Base-by-base conservation (phyloP, 2,888 invertebrate genomes). In the Metalampra italica region DNA sequence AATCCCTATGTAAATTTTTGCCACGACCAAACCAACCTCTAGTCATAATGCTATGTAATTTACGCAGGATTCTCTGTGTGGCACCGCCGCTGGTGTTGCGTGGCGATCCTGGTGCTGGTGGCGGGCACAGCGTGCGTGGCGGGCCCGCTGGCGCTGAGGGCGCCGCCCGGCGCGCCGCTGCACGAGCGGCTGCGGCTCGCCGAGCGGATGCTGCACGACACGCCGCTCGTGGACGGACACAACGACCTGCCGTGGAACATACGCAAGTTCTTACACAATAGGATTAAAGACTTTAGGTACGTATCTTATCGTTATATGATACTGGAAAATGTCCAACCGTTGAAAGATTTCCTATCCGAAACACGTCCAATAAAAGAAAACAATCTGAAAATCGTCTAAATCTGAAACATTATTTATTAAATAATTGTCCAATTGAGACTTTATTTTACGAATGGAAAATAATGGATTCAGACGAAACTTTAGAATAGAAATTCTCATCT, bases 211-310 rank as follows among this genome's bases (percentile, higher is more conserved):
- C 88, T 95, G 54, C 93, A 94, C 74, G 94, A 94, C 87, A 94
- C 94, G 62, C 95, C 95, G 60, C 92, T 95, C 62, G 92, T 95
- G 64, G 95, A 95, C 81, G 96, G 96, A 60, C 96, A 97, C 91
- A 97, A 97, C 87, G 97, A 97, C 82, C 90, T 96, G 58, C 96
- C 96, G 11, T 96, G 96, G 96, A 96, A 96, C 83, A 95, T 97
- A 78, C 91, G 96, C 60, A 96, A 96, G 86, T 96, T 96, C 87
- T 91, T 96, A 77, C 96, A 96, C 84, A 96, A 96, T 83, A 94
- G 94, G 78, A 92, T 97, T 65, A 94, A 94, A 78, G 95, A 95
- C 78, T 95, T 96, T 70, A 92, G 93, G 92, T 92, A 78, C 74
- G 82, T 39, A 37, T 30, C 15, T 12, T 9, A 32, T 12, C 34